Percentiles rank a stretch among this genome's conserved stretches.
phyloP scores from a whole-genome alignment of 1,140 invertebrate species.

The Drosophila sturtevanti region DNA sequence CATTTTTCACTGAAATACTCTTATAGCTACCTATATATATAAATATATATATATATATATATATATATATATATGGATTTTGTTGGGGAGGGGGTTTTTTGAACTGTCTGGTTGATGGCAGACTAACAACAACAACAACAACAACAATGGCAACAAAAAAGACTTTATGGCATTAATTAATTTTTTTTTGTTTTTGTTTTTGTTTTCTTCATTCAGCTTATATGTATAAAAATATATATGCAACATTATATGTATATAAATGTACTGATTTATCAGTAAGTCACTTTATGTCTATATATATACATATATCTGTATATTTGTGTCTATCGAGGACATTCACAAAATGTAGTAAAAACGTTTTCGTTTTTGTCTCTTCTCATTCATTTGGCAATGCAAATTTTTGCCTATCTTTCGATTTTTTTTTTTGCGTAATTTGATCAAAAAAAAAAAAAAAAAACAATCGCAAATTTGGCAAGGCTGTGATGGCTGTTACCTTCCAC shows the following conservation, averaged over 20 bases:
- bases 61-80: background rate
- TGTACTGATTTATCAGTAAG: slow-evolving; percentile 6
- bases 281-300: slow-evolving; percentile 1
- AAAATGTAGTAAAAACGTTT: slow-evolving; percentile 13
- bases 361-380: background rate
- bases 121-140: slow-evolving; percentile 49
- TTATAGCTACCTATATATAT: background rate
- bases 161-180: slow-evolving; percentile 68
- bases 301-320: background rate
- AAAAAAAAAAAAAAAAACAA: slow-evolving; percentile 6
- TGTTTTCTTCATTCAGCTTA: slow-evolving; percentile 22
- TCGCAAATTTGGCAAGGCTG: slow-evolving; percentile 12
- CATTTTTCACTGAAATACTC: background rate
- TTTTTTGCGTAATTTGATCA: slow-evolving; percentile 9
- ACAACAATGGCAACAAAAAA: slow-evolving; percentile 13
- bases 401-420: no score
- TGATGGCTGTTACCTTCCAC: background rate
- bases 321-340: slow-evolving; percentile 36
- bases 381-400: slow-evolving; percentile 2
- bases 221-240: slow-evolving; percentile 16
- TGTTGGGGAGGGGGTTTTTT: slow-evolving; percentile 4
- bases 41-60: background rate
- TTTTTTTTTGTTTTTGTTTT: slow-evolving; percentile 19
- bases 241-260: background rate
- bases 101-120: slow-evolving; percentile 57